Conservation (phyloP, 37 sponge, comb jelly and placozoan species). For the Ephydatia muelleri region DNA sequence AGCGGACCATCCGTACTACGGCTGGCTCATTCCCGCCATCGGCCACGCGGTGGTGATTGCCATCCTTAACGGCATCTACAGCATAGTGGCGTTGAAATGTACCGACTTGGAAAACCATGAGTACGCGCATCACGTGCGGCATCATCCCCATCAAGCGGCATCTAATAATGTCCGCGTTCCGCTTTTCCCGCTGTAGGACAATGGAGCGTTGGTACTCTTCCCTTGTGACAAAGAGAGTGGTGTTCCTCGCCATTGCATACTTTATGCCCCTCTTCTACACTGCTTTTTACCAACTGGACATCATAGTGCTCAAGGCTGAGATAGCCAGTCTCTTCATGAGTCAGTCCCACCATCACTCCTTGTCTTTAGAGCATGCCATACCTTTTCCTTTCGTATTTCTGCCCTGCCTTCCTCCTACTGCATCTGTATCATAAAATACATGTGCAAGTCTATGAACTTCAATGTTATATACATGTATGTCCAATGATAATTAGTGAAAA, state of each 20-base stretch:
- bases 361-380: background rate
- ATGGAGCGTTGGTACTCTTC: constrained; percentile 69
- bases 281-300: constrained; percentile 80
- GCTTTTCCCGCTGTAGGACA: constrained; percentile 28
- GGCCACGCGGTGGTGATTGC: constrained; percentile 53
- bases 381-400: background rate
- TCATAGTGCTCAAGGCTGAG: constrained; percentile 62
- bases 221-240: constrained; percentile 75
- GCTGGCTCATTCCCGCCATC: constrained; percentile 70
- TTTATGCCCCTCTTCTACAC: constrained; percentile 87
- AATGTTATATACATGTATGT: too few species aligned
- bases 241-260: constrained; percentile 81
- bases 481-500: too few species aligned
- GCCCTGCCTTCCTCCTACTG: background rate
- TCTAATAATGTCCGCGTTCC: background rate
- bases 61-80: constrained; percentile 62
- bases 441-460: background rate
- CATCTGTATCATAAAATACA: background rate
- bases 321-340: constrained; percentile 77
- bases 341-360: constrained; percentile 25
- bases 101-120: constrained; percentile 81
- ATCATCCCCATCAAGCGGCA: background rate
- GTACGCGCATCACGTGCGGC: constrained; percentile 1
- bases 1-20: constrained; percentile 70
- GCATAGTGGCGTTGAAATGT: constrained; percentile 57